phyloP scores from a whole-genome alignment of 2,888 invertebrate species.

The Osedax fenrisi region DNA sequence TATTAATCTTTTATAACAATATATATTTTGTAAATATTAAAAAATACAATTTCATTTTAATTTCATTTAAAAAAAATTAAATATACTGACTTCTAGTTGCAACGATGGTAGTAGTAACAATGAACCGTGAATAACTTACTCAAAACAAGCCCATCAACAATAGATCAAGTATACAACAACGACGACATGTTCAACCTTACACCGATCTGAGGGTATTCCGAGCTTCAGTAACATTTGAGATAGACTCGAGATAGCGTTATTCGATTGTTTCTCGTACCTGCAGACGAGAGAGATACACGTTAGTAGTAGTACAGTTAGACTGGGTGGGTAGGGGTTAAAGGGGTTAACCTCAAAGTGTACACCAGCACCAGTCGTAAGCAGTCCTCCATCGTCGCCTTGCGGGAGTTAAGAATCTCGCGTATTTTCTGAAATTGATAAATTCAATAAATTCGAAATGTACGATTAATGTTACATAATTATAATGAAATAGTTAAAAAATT shows the following conservation, averaged over 20 bases:
- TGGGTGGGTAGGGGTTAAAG: no score
- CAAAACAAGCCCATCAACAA: not conserved
- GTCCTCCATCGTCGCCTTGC: conserved; percentile 65
- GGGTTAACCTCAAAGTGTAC: conserved; percentile 64
- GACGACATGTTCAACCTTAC: not conserved
- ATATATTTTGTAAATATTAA: not conserved
- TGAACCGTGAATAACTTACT: no score
- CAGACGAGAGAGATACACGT: no score
- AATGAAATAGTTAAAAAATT: no score
- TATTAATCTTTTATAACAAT: not conserved
- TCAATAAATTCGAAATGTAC: no score
- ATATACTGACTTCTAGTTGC: no score
- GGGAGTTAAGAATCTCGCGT: conserved; percentile 65
- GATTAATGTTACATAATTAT: no score
- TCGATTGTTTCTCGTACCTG: conserved; percentile 68
- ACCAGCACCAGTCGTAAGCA: conserved; percentile 75
- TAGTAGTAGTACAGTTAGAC: no score
- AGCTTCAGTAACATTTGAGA: not conserved
- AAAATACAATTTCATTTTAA: no score
- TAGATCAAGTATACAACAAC: not conserved
- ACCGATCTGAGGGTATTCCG: not conserved
- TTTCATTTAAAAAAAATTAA: no score
- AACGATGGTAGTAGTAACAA: no score
- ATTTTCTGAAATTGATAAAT: conserved; percentile 60
- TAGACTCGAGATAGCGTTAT: conserved; percentile 67